These are phyloP conservation scores for Vireo altiloquus DNA, from an alignment of 2,113 vertebrate genomes.

Conservation along the genomic window DNA sequence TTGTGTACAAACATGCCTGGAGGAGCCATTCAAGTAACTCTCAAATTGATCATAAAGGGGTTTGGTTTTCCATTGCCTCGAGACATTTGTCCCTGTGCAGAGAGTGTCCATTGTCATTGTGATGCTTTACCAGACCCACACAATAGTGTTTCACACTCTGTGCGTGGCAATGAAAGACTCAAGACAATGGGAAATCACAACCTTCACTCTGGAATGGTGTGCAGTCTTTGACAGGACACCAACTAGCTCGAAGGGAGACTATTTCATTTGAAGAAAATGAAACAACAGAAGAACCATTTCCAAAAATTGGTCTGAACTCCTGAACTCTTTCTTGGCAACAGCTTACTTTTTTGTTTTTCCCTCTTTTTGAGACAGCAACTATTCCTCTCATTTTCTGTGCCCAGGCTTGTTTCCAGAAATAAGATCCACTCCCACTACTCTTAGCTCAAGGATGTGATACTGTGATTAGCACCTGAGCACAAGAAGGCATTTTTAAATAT, in stretches of 20 bases:
- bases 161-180: not conserved
- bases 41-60: not conserved
- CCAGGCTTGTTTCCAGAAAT: not conserved
- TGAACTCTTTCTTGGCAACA: not conserved
- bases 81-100: not conserved
- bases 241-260: not conserved
- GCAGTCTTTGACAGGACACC: not conserved
- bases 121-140: not conserved
- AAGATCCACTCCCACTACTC: not conserved
- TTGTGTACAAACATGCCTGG: not conserved
- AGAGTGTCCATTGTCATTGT: not conserved
- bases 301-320: not conserved
- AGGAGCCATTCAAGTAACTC: not conserved
- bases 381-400: not conserved
- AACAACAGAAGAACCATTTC: not conserved
- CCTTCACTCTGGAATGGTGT: not conserved
- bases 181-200: not conserved
- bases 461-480: not conserved
- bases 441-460: not conserved
- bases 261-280: not conserved
- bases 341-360: not conserved
- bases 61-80: not conserved
- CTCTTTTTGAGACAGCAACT: not conserved
- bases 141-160: not conserved
- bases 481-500: not conserved